Conservation (phyloP, 1,140 invertebrate genomes). For the Chionoecetes opilio region DNA sequence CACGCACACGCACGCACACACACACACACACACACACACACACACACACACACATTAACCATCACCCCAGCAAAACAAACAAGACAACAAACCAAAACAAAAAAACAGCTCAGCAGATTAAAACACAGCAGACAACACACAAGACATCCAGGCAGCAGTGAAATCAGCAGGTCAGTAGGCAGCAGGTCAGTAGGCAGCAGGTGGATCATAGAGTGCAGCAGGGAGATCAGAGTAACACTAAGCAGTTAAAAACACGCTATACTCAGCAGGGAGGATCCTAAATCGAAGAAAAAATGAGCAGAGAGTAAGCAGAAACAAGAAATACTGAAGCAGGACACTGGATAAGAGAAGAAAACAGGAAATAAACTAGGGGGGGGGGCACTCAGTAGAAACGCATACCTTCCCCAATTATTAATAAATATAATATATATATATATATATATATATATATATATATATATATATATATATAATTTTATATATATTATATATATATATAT, state of each 20-base stretch:
- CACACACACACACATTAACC: neutral
- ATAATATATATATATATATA: too few relatives aligned
- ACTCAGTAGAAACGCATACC: too few relatives aligned
- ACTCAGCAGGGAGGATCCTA: neutral
- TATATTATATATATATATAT: too few relatives aligned
- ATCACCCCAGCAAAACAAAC: neutral
- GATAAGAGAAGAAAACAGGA: neutral
- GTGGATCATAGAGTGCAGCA: neutral
- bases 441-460: too few relatives aligned
- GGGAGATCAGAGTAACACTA: neutral
- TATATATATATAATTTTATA: too few relatives aligned
- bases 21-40: too few relatives aligned
- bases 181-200: neutral
- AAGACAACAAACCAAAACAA: neutral
- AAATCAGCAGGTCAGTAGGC: constrained; percentile 11
- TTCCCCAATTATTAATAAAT: too few relatives aligned
- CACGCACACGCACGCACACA: too few relatives aligned
- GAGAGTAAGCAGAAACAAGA: neutral
- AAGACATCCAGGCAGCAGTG: neutral
- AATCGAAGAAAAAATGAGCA: neutral
- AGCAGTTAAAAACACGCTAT: neutral
- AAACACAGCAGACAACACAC: neutral
- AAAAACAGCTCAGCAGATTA: neutral
- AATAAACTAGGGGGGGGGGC: too few relatives aligned
- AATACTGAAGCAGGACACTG: neutral